Evolutionary conservation across 2,888 invertebrate genomes (phyloP).

Genomic region (Agriopis aurantiaria): DNA sequence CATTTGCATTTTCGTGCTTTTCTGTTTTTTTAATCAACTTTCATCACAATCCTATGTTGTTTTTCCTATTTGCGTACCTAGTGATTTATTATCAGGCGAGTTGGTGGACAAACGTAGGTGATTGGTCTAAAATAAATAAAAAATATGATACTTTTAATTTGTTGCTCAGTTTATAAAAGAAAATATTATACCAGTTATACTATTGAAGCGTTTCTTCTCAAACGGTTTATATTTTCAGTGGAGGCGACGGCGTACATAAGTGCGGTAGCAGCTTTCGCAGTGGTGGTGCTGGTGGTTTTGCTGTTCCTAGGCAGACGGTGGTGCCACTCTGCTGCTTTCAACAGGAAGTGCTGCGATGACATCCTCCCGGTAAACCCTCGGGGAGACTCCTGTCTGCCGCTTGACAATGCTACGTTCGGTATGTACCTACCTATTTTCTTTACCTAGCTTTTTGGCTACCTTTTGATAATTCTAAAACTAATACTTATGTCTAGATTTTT

Average conservation of each 20-base stretch:
- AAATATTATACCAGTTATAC: no score
- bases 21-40: no score
- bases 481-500: neutral
- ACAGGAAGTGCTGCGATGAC: constrained; percentile 77
- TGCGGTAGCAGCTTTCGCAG: constrained; percentile 94
- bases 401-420: constrained; percentile 81
- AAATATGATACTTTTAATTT: neutral
- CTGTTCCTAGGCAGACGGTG: constrained; percentile 94
- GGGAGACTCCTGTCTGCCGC: constrained; percentile 67
- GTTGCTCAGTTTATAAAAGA: neutral
- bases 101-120: no score
- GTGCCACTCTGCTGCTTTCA: constrained; percentile 76
- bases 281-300: constrained; percentile 93
- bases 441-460: no score
- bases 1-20: neutral
- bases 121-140: no score
- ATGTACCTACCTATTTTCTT: constrained; percentile 44
- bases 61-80: no score
- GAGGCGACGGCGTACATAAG: constrained; percentile 96
- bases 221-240: constrained; percentile 74
- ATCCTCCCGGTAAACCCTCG: constrained; percentile 78
- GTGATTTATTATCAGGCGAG: no score
- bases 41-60: no score
- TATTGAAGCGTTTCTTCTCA: neutral
- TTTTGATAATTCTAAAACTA: neutral